These are phyloP conservation scores for Pristis pectinata DNA, from an alignment of 2,797 vertebrate species.

Conservation along the genomic window DNA sequence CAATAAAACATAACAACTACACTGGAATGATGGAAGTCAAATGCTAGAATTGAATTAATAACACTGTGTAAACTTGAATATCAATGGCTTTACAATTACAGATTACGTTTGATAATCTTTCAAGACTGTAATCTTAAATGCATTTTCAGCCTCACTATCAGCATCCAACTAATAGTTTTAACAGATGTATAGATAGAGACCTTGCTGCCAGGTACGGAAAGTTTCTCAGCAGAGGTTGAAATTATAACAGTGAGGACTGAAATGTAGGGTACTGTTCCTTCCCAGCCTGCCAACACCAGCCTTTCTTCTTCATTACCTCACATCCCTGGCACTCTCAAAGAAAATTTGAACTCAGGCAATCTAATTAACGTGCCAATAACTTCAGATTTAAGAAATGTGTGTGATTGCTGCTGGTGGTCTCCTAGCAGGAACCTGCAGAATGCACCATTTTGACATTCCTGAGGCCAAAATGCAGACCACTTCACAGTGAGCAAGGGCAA, in stretches of 20 bases:
- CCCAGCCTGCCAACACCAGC: too few relatives aligned
- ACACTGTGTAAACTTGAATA: slow-evolving; percentile 3
- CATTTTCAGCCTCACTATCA: slow-evolving; percentile 5
- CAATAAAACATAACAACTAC: neutral
- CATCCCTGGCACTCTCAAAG: neutral
- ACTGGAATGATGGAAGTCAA: slow-evolving; percentile 23
- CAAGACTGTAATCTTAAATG: neutral
- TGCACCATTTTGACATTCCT: neutral
- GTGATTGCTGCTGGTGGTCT: neutral
- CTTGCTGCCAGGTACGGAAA: neutral
- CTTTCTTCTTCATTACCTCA: too few relatives aligned
- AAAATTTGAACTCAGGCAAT: neutral
- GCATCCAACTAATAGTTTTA: neutral
- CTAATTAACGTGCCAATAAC: neutral
- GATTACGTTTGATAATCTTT: neutral
- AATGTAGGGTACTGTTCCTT: neutral
- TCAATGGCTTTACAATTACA: neutral
- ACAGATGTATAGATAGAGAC: neutral
- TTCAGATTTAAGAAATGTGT: neutral
- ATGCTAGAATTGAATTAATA: slow-evolving; percentile 8
- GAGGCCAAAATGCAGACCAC: neutral
- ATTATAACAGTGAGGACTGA: neutral
- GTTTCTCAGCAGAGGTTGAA: neutral
- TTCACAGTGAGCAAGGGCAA: neutral
- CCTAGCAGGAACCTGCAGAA: neutral